Conservation (phyloP, 1,140 invertebrate genomes). For the Ceratina calcarata region DNA sequence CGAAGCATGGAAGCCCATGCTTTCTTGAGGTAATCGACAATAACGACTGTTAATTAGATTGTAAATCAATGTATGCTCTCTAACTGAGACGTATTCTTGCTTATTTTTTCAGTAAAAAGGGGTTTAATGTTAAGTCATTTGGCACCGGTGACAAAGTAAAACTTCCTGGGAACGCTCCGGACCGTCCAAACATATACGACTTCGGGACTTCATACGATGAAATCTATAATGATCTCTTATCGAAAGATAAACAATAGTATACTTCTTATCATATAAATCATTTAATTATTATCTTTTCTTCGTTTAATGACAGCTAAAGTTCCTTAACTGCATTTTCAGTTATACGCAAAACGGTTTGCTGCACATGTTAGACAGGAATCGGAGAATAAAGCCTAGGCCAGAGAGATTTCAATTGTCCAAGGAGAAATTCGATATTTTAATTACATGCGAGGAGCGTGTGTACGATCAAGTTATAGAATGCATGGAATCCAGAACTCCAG, state of each 20-base stretch:
- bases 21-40: slow-evolving; percentile 86
- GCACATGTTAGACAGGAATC: slow-evolving; percentile 99
- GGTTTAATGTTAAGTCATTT: slow-evolving; percentile 97
- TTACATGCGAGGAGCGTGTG: slow-evolving; percentile 99
- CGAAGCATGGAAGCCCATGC: slow-evolving; percentile 99
- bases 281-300: not conserved
- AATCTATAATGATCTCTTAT: slow-evolving; percentile 96
- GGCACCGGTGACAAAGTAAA: slow-evolving; percentile 99
- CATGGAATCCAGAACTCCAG: slow-evolving; percentile 86
- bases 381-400: slow-evolving; percentile 95
- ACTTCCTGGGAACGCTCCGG: slow-evolving; percentile 95
- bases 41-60: not conserved
- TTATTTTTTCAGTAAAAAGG: slow-evolving; percentile 90
- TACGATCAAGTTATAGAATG: slow-evolving; percentile 96
- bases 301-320: not conserved
- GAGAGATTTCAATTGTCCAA: slow-evolving; percentile 95
- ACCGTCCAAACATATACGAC: slow-evolving; percentile 98
- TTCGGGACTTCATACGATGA: slow-evolving; percentile 98
- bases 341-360: slow-evolving; percentile 99
- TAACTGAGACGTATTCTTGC: not conserved
- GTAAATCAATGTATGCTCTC: not conserved
- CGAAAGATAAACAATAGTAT: slow-evolving; percentile 94
- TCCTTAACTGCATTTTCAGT: slow-evolving; percentile 78
- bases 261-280: slow-evolving; percentile 74
- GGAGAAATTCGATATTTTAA: slow-evolving; percentile 97